phyloP scores from a whole-genome alignment of 64 coral and sea anemone genomes.

The Montipora sp. region DNA sequence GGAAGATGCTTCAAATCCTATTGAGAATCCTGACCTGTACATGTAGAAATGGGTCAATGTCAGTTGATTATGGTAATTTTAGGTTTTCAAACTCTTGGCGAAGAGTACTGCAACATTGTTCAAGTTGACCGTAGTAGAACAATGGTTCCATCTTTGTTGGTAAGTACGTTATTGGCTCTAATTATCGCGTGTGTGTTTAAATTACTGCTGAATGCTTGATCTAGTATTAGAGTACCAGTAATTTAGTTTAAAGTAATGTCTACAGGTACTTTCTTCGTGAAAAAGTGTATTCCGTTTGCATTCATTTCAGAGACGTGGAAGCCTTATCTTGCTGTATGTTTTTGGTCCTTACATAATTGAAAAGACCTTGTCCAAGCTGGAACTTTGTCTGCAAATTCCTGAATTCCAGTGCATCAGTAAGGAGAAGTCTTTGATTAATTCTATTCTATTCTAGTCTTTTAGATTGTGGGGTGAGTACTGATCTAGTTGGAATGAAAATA shows the following conservation, averaged over 20 bases:
- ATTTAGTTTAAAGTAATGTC: background rate
- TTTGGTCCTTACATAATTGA: constrained; percentile 84
- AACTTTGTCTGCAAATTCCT: constrained; percentile 22
- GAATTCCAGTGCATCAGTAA: constrained; percentile 48
- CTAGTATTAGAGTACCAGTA: too few species aligned
- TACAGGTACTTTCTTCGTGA: too few species aligned
- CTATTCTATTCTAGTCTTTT: too few species aligned
- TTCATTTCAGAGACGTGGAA: constrained; percentile 72
- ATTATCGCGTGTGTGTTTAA: too few species aligned
- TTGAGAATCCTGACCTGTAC: background rate
- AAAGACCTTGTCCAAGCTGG: constrained; percentile 65
- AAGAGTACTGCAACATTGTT: constrained; percentile 98
- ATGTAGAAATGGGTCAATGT: too few species aligned
- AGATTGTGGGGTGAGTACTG: too few species aligned
- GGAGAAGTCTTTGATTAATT: background rate
- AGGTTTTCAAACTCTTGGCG: constrained; percentile 98
- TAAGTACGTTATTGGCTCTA: too few species aligned
- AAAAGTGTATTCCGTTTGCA: background rate
- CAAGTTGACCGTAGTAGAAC: constrained; percentile 80
- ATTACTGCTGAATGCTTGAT: too few species aligned
- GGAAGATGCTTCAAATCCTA: too few species aligned
- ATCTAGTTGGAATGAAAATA: too few species aligned
- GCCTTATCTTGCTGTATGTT: constrained; percentile 66
- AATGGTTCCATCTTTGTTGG: constrained; percentile 61
- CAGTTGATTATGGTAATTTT: background rate